phyloP scores from a whole-genome alignment of 2,113 vertebrate species.

The Gallinago media region DNA sequence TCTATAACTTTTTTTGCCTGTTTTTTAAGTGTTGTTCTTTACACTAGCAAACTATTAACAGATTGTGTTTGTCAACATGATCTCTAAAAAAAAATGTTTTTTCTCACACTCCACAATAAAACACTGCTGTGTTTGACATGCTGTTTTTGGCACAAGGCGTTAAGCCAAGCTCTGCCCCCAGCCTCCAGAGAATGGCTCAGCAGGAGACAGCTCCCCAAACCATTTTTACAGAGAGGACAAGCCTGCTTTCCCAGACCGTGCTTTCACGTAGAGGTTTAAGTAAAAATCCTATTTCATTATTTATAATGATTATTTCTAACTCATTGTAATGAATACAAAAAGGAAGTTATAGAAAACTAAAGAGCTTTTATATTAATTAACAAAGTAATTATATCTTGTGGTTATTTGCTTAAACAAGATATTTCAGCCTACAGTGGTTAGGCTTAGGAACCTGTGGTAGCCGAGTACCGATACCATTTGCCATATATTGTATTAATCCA shows the following conservation, averaged over 20 bases:
- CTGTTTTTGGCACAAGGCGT: background rate
- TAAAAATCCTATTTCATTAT: background rate
- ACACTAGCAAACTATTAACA: background rate
- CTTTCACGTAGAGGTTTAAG: background rate
- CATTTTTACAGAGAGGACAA: background rate
- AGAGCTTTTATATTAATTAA: constrained; percentile 23
- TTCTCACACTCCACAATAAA: background rate
- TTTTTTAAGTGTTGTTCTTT: background rate
- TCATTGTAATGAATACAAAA: background rate
- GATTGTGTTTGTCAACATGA: constrained; percentile 17
- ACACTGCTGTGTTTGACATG: background rate
- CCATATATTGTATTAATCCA: background rate
- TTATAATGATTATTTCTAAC: background rate
- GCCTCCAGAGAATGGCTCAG: background rate
- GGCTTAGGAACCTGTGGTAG: background rate
- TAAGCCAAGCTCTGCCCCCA: background rate
- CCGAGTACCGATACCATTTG: background rate
- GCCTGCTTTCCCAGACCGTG: background rate
- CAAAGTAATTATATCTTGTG: background rate
- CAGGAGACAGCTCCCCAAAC: background rate
- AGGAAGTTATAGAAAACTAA: background rate
- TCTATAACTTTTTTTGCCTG: background rate
- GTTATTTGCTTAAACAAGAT: background rate
- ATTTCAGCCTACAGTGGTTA: background rate
- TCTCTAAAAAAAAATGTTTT: background rate